These are phyloP conservation scores for Parnassius mnemosyne DNA, from an alignment of 2,888 invertebrate genomes.

Conservation along the genomic window DNA sequence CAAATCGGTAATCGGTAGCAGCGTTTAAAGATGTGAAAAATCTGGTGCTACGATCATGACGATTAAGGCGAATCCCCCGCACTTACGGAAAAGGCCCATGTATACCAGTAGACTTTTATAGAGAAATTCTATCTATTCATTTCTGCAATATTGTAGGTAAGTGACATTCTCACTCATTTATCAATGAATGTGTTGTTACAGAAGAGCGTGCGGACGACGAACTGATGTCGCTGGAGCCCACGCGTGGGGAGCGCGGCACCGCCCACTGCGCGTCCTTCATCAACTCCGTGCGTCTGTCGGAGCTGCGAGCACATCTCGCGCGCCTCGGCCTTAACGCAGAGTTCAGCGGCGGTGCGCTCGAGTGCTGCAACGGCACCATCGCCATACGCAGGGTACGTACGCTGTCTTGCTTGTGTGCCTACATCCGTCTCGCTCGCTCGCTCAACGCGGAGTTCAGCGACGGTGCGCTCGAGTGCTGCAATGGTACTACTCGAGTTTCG, in stretches of 20 bases:
- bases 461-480: constrained; percentile 74
- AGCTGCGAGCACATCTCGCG: constrained; percentile 95
- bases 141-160: too few relatives aligned
- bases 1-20: too few relatives aligned
- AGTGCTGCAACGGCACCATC: constrained; percentile 95
- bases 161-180: too few relatives aligned
- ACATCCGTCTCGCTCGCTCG: constrained; percentile 47
- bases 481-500: too few relatives aligned
- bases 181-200: constrained; percentile 28
- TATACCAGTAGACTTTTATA: too few relatives aligned
- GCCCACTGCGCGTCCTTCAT: constrained; percentile 93
- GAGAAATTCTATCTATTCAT: too few relatives aligned
- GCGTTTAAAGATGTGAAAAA: too few relatives aligned
- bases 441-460: constrained; percentile 91
- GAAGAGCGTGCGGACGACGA: constrained; percentile 77
- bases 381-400: constrained; percentile 89
- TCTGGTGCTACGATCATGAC: too few relatives aligned
- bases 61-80: too few relatives aligned
- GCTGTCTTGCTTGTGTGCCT: constrained; percentile 86
- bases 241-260: constrained; percentile 66
- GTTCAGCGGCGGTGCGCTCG: constrained; percentile 94
- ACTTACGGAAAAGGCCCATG: too few relatives aligned
- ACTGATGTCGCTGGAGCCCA: constrained; percentile 86
- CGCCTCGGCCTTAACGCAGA: constrained; percentile 91
- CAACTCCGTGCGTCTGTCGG: constrained; percentile 94